Conservation (phyloP, 2,888 invertebrate genomes). For the Amiota minor region DNA sequence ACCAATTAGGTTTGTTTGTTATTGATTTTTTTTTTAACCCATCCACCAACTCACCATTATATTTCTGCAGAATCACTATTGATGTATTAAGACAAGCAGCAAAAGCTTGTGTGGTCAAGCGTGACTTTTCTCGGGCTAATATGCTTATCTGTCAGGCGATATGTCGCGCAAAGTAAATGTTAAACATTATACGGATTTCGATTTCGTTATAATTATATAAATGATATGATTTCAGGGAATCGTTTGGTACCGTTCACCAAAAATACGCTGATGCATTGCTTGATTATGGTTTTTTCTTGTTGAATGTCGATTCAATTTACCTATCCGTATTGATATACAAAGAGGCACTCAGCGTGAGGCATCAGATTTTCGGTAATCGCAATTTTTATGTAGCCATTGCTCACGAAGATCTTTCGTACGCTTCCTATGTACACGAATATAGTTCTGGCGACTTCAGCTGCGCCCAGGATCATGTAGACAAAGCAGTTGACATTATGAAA, state of each 20-base stretch:
- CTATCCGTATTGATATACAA: constrained; percentile 90
- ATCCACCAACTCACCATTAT: not conserved
- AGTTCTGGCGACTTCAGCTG: constrained; percentile 88
- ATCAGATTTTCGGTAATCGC: constrained; percentile 84
- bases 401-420: constrained; percentile 94
- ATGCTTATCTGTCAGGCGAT: constrained; percentile 88
- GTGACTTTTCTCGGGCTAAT: constrained; percentile 87
- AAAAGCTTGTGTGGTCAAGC: constrained; percentile 91
- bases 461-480: constrained; percentile 87
- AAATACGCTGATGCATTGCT: constrained; percentile 88
- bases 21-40: too few relatives aligned
- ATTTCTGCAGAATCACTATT: constrained; percentile 78
- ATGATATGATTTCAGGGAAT: constrained; percentile 52
- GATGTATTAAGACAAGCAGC: constrained; percentile 90
- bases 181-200: not conserved
- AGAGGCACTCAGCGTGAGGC: constrained; percentile 83
- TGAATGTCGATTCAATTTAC: constrained; percentile 89
- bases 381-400: constrained; percentile 92
- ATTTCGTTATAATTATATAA: not conserved
- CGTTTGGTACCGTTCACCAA: constrained; percentile 81
- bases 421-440: constrained; percentile 93
- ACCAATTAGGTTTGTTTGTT: constrained; percentile 76
- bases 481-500: constrained; percentile 87
- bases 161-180: constrained; percentile 72
- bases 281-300: constrained; percentile 92